Evolutionary conservation across 53 echinoderm and acorn worm genomes (phyloP), one percentile per base, ranked within the genome.

Genomic region (Astropecten irregularis): DNA sequence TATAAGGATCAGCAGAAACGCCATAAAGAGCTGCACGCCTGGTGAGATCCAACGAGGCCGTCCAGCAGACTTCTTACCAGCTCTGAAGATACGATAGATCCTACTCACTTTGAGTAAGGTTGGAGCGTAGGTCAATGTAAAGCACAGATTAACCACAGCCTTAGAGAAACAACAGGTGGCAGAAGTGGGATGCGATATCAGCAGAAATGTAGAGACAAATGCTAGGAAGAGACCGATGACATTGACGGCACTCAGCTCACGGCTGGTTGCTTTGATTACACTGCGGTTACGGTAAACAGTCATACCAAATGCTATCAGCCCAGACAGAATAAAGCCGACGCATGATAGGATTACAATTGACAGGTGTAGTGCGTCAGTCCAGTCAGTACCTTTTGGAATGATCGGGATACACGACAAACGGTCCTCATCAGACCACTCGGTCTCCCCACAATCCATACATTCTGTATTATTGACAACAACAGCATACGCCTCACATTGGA

Each of bases 261-360:
- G 72, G 20, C 90, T 86, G 3, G 82, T 72, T 32, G 90, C 90
- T 36, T 90, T 90, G 49, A 90, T 90, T 19, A 90, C 40, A 10
- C 46, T 35, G 74, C 82, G 86, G 34, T 86, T 48, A 4, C 81
- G 31, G 42, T 90, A 62, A 21, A 32, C 16, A 31, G 62, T 25
- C 13, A 77, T 21, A n/a, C 81, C 69, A 40, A 11, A n/a, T 6
- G 67, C 56, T 15, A 81, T 46, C 15, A 81, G 1, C 0, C 47
- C 3, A 2, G 69, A 56, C 1, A 69, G 42, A 10, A 27, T 27
- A 18, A 81, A 36, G 47, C 84, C 84, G 9, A 84, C 18, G 68
- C 42, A 68, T 9, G 68, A 68, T 27, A 68, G 44, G 68, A 46
- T 68, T 6, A 32, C 2, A 44, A 40, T 68, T 25, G 68, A 42